phyloP scores from a whole-genome alignment of 2,888 invertebrate genomes.

The Oligia strigilis region DNA sequence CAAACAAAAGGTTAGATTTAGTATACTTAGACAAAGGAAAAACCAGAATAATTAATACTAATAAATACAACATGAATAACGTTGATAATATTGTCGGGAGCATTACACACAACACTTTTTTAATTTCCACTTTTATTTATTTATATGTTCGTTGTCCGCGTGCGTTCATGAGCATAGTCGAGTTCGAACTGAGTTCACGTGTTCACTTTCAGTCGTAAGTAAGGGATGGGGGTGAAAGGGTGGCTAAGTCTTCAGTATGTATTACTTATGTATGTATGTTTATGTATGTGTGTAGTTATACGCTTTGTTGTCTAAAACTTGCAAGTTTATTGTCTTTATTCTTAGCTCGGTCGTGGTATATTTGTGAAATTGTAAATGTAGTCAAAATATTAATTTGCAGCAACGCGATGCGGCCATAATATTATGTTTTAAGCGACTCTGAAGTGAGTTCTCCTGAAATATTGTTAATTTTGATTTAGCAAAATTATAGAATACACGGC shows the following conservation, averaged over 20 bases:
- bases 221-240: slow-evolving; percentile 55
- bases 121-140: not conserved
- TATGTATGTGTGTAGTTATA: not conserved
- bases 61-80: slow-evolving; percentile 83
- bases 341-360: not conserved
- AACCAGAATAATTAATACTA: slow-evolving; percentile 81
- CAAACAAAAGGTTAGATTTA: slow-evolving; percentile 66
- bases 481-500: not conserved
- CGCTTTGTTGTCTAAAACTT: not conserved
- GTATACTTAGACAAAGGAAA: slow-evolving; percentile 86
- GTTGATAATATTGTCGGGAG: slow-evolving; percentile 79
- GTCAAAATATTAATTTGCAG: not conserved
- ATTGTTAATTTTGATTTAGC: not conserved
- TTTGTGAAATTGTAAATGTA: not conserved
- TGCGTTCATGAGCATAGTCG: slow-evolving; percentile 68
- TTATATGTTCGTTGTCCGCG: slow-evolving; percentile 21
- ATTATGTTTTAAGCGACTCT: not conserved
- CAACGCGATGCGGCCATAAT: not conserved
- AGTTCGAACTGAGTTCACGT: slow-evolving; percentile 72
- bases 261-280: not conserved
- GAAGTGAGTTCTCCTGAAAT: not conserved
- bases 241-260: slow-evolving; percentile 39
- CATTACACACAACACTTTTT: slow-evolving; percentile 65
- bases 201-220: slow-evolving; percentile 36
- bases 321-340: slow-evolving; percentile 18